Evolutionary conservation across 2,888 invertebrate genomes (phyloP).

Genomic region (Alentia gelatinosa): DNA sequence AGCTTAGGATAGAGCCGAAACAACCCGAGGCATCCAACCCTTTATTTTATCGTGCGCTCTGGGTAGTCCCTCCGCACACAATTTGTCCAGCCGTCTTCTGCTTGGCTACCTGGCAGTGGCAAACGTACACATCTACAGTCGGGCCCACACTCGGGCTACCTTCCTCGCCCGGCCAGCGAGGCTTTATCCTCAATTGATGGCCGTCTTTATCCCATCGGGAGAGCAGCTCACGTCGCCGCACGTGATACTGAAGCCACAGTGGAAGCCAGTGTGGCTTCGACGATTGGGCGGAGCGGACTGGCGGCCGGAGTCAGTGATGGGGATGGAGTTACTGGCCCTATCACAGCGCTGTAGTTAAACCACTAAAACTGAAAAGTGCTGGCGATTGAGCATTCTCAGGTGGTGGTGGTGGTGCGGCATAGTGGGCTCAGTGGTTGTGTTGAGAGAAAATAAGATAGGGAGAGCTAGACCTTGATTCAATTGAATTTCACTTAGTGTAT

Average conservation of each 20-base stretch:
- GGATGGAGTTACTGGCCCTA: neutral
- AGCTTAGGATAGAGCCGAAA: too few species aligned
- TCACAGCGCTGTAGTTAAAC: neutral
- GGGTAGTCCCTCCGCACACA: slow-evolving; percentile 13
- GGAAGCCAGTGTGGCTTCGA: neutral
- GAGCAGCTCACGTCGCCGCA: slow-evolving; percentile 15
- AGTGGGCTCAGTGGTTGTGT: too few species aligned
- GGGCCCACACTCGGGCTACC: neutral
- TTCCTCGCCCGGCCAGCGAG: neutral
- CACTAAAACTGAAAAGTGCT: neutral
- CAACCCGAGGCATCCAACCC: too few species aligned
- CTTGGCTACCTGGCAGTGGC: slow-evolving; percentile 11
- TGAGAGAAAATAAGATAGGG: neutral
- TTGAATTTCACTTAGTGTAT: too few species aligned
- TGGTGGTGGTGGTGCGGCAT: neutral
- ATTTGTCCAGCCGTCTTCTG: slow-evolving; percentile 6
- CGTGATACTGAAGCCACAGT: slow-evolving; percentile 33
- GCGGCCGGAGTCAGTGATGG: neutral
- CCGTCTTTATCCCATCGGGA: slow-evolving; percentile 29
- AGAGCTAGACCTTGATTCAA: too few species aligned
- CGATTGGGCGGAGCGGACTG: slow-evolving; percentile 13
- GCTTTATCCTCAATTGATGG: slow-evolving; percentile 40
- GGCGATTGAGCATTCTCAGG: neutral
- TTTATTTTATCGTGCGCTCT: too few species aligned
- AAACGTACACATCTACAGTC: slow-evolving; percentile 40